Conservation (phyloP, 2,113 vertebrate genomes). For the Macroglossus sobrinus region DNA sequence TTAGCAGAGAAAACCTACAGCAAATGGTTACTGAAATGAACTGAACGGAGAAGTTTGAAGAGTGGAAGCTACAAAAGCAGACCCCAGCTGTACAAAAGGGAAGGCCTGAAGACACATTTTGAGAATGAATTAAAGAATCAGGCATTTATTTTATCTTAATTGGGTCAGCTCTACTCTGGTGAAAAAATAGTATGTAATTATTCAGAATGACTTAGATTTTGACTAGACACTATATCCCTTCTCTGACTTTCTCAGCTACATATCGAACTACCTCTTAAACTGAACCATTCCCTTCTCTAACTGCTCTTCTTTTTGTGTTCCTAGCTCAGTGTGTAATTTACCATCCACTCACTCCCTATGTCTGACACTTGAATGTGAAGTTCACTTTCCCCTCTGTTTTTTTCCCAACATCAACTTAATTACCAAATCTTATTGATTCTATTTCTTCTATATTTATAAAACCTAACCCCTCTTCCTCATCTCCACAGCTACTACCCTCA, state of each 20-base stretch:
- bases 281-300: background rate
- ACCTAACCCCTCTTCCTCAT: background rate
- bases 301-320: background rate
- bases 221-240: background rate
- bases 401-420: background rate
- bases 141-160: background rate
- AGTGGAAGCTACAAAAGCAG: background rate
- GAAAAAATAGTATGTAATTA: background rate
- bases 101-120: background rate
- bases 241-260: background rate
- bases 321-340: background rate
- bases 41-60: background rate
- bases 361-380: background rate
- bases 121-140: background rate
- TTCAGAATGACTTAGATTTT: background rate
- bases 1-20: background rate
- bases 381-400: background rate
- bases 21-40: background rate
- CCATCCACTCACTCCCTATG: background rate
- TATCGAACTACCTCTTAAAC: background rate
- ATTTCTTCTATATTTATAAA: conserved; percentile 10
- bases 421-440: background rate
- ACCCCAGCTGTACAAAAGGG: background rate
- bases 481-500: background rate
- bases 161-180: background rate